A percentile compares a stretch with the other conserved stretches of the same genome.
phyloP scores from a whole-genome alignment of 2,888 invertebrate species.

The Tridacna gigas region DNA sequence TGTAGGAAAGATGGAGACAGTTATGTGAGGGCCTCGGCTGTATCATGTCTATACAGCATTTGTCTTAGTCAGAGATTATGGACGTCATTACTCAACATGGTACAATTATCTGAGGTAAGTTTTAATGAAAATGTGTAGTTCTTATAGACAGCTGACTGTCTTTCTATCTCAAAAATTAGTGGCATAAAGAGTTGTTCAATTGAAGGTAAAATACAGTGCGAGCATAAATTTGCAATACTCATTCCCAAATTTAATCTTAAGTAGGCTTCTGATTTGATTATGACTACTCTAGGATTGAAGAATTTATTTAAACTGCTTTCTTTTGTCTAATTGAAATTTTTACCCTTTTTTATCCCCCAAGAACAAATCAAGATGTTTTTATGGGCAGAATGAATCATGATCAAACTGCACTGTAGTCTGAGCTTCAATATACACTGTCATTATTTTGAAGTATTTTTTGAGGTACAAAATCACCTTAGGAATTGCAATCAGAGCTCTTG shows the following conservation, averaged over 20 bases:
- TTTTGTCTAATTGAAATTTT: no score
- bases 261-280: no score
- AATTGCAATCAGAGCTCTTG: no score
- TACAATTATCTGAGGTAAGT: conserved; percentile 41
- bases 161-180: background rate
- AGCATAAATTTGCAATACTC: background rate
- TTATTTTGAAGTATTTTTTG: no score
- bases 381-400: no score
- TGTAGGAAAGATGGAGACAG: conserved; percentile 72
- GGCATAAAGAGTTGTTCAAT: background rate
- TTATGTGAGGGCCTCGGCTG: conserved; percentile 73
- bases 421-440: no score
- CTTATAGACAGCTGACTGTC: background rate
- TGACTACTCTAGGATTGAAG: no score
- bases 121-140: background rate
- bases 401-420: no score
- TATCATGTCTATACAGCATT: conserved; percentile 35
- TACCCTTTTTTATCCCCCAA: no score
- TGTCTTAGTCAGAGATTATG: conserved; percentile 27
- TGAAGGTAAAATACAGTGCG: background rate
- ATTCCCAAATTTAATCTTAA: background rate
- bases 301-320: no score
- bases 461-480: no score
- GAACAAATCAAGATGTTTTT: no score
- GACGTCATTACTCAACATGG: conserved; percentile 34